phyloP scores from a whole-genome alignment of 2,797 vertebrate species.

The Anguilla marmorata region DNA sequence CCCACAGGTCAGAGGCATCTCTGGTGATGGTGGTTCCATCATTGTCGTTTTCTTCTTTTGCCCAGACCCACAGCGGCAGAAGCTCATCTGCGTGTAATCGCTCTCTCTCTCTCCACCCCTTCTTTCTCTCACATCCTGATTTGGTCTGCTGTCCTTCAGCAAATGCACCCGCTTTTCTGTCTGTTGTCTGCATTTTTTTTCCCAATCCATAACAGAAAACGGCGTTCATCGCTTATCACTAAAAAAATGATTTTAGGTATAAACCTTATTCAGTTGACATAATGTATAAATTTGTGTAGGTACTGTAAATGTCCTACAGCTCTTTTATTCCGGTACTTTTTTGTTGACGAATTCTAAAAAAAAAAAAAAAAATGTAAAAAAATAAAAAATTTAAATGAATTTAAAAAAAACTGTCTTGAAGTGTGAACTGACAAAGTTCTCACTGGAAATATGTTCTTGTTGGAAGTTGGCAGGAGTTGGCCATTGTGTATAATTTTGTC shows the following conservation, averaged over 20 bases:
- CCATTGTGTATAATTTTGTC: conserved; percentile 71
- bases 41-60: not conserved
- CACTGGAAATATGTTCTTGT: conserved; percentile 58
- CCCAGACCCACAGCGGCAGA: not conserved
- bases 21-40: conserved; percentile 20
- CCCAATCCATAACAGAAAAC: conserved; percentile 39
- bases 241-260: conserved; percentile 44
- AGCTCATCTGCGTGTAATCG: not conserved
- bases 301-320: conserved; percentile 27
- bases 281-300: conserved; percentile 30
- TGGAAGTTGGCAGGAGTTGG: conserved; percentile 56
- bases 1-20: conserved; percentile 21
- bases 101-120: not conserved
- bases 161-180: conserved; percentile 16
- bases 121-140: conserved; percentile 13
- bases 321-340: conserved; percentile 44
- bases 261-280: conserved; percentile 39
- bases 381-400: conserved; percentile 18
- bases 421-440: conserved; percentile 50
- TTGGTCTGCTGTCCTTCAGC: conserved; percentile 27
- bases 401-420: conserved; percentile 24
- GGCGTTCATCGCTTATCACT: conserved; percentile 42
- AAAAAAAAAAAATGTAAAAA: not conserved
- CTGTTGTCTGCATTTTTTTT: conserved; percentile 12
- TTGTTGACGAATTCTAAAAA: conserved; percentile 44